Conservation (phyloP, 2,113 vertebrate genomes). For the Chrysemys picta region DNA sequence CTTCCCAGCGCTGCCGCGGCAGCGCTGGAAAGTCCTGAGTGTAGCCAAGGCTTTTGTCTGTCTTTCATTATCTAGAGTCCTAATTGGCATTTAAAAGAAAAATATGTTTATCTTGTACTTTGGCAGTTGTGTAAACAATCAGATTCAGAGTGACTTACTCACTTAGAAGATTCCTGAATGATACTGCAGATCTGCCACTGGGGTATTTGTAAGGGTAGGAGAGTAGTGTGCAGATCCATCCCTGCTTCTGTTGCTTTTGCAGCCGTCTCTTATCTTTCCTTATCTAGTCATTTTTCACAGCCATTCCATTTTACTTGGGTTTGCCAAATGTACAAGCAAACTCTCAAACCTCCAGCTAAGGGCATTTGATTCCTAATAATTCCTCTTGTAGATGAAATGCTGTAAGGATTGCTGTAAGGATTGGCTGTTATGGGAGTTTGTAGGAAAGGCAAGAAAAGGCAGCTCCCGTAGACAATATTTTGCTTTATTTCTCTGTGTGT, state of each 20-base stretch:
- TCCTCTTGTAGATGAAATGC: conserved; percentile 5
- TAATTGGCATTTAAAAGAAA: not conserved
- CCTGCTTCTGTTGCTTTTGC: not conserved
- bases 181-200: not conserved
- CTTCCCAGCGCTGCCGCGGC: too few relatives aligned
- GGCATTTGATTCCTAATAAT: not conserved
- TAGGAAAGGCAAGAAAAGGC: not conserved
- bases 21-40: too few relatives aligned
- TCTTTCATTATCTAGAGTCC: not conserved
- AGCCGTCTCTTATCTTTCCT: not conserved
- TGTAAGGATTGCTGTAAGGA: not conserved
- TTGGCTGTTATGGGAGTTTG: not conserved
- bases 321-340: not conserved
- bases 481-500: not conserved
- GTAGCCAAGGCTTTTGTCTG: not conserved
- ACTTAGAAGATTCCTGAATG: not conserved
- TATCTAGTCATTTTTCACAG: not conserved
- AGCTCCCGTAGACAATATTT: not conserved
- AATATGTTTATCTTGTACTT: too few relatives aligned
- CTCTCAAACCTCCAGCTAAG: conserved; percentile 17
- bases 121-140: not conserved
- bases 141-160: not conserved
- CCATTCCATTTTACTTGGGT: not conserved
- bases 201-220: not conserved
- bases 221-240: not conserved